A percentile compares a stretch with the other conserved stretches of the same genome.
phyloP scores from a whole-genome alignment of 1,140 invertebrate genomes.

The Pararge aegeria region DNA sequence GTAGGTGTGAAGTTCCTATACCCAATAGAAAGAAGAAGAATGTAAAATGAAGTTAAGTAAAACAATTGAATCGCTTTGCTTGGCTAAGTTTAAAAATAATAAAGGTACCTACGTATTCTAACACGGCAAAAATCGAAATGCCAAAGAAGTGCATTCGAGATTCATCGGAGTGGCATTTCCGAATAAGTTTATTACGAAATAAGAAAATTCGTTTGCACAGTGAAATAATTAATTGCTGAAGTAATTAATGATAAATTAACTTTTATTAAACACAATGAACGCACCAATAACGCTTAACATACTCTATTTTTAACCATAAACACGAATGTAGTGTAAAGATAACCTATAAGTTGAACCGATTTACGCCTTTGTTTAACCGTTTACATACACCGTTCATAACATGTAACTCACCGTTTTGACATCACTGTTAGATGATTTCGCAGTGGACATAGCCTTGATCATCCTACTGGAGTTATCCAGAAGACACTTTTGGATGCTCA shows the following conservation, averaged over 20 bases:
- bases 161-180: background rate
- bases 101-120: background rate
- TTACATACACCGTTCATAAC: constrained; percentile 26
- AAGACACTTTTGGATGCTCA: constrained; percentile 77
- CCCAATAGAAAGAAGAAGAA: no score
- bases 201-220: background rate
- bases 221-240: background rate
- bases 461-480: constrained; percentile 75
- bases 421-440: constrained; percentile 65
- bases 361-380: constrained; percentile 19
- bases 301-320: constrained; percentile 42
- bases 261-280: constrained; percentile 14
- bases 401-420: constrained; percentile 66
- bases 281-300: constrained; percentile 19
- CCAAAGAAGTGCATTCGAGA: background rate
- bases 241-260: constrained; percentile 12
- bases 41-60: no score
- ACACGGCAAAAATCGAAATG: background rate
- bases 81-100: no score
- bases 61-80: no score
- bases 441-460: constrained; percentile 75
- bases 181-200: background rate
- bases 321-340: constrained; percentile 36
- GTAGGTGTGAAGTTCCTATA: no score
- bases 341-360: constrained; percentile 45